Conservation (phyloP, 1,140 invertebrate genomes). For the Penaeus japonicus region DNA sequence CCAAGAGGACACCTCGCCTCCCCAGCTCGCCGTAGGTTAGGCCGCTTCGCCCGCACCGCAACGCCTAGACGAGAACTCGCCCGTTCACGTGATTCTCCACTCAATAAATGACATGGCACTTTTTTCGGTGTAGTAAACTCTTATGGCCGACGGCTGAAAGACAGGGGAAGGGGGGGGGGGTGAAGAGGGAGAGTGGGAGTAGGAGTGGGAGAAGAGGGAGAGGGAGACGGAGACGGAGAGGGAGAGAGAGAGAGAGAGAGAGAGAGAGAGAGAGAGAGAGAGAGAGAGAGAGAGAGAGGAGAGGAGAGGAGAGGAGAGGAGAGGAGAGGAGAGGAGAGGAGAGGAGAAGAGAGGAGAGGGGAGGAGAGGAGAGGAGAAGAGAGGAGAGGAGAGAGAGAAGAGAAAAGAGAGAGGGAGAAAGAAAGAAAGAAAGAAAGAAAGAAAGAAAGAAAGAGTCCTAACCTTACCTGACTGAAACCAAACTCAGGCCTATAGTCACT, state of each 20-base stretch:
- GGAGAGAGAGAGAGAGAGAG: not conserved
- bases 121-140: not conserved
- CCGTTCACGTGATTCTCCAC: too few species aligned
- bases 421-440: constrained; percentile 13
- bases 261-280: not conserved
- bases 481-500: too few species aligned
- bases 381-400: too few species aligned
- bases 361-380: not conserved
- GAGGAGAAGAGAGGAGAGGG: not conserved
- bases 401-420: constrained; percentile 16
- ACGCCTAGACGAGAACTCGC: too few species aligned
- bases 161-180: not conserved
- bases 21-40: too few species aligned
- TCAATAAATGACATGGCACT: not conserved
- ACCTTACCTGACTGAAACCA: too few species aligned
- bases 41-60: too few species aligned
- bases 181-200: not conserved
- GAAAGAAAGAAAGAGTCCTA: too few species aligned
- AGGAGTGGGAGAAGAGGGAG: not conserved
- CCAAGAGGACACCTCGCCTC: too few species aligned
- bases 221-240: not conserved
- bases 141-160: constrained; percentile 9
- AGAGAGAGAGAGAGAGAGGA: not conserved
- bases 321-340: not conserved
- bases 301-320: too few species aligned